Base-by-base conservation (phyloP, 2,888 invertebrate genomes). In the Cerastis leucographa region DNA sequence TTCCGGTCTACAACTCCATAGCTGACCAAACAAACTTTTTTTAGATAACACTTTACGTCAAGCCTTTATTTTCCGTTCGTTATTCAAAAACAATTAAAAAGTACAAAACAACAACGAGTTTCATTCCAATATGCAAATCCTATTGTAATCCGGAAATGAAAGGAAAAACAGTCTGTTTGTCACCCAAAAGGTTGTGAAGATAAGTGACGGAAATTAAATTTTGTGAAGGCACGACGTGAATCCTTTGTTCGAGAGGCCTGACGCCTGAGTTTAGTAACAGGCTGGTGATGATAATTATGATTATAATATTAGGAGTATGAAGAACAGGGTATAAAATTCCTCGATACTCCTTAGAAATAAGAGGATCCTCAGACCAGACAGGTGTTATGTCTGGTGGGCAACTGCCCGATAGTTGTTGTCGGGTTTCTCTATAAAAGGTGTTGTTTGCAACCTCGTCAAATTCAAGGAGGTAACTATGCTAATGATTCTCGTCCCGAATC, bases 11-110 rank as follows among this genome's bases (percentile, higher is more conserved):
- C 81, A 86, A 89, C 90, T 82, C 82, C 46, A 77, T 76, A 79
- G 78, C 86, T 87, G 86, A 87, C 85, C 88, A 90, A 88, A 89
- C 90, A 88, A 78, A 88, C 85, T 80, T 85, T 78, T 85, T 80
- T 83, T 81, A 84, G 79, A 84, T 84, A 81, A 71, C 66, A 44
- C 46, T 46, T 14, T 44, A 71, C 73, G 35, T 25, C 6, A 49
- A 46, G 35, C 66, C 46, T 56, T 74, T 68, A 66, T 65, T 80
- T 71, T 59, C 25, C 51, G 12, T 25, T 14, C 62, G 78, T 76
- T 79, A 80, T 84, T 79, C 61, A 74, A 77, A 84, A 83, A 67
- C 66, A 83, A 83, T 81, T 68, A 74, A 74, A 80, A 84, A 51
- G 49, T 65, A 77, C 68, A 62, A 65, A 17, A 70, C 44, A 70